Evolutionary conservation across 2,888 invertebrate species (phyloP), one percentile per base, ranked within the genome.

Genomic region (Drosophila rellima): DNA sequence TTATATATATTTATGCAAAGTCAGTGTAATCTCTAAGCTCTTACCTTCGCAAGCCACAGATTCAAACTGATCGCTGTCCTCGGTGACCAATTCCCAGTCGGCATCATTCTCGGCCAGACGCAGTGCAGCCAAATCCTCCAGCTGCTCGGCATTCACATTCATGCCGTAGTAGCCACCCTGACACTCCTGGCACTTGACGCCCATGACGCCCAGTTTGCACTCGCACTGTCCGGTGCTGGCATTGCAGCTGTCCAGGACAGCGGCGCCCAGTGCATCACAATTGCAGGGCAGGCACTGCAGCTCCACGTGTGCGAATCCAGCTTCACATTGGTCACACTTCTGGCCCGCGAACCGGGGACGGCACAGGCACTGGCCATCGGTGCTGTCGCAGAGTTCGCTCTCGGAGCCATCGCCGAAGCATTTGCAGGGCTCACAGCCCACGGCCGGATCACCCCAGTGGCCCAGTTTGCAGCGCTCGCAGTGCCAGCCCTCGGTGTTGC

Each of bases 211-310:
- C 0, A 94, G 92, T 42, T 95, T 95, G 93, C 97, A 98, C 39
- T 94, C 93, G 93, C 98, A 98, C 70, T 95, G 94, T 8, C 98
- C 98, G n/a, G 94, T 94, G 45, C 93, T 92, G 0, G 95, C 92
- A 92, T 97, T 95, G 93, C 99, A 99, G n/a, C 93, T 92, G 37
- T 90, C 81, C 4, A 88, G 57, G 60, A 94, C 94, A 35, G 93
- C 90, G 0, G 98, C 95, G 20, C 97, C 97, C 65, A 94, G 91
- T 0, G 92, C 77, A 75, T 96, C 95, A 91, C 99, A 99, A 60
- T 94, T 94, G 92, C 98, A 99, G 35, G 95, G 93, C 1, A 94
- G 94, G 91, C 98, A 99, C 29, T 96, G 96, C 5, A 95, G 95
- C 6, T 95, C 95, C 40, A 97, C 94, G 84, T 97, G 95, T 84